Evolutionary conservation across 2,888 invertebrate species (phyloP).

Genomic region (Protophormia terraenovae): DNA sequence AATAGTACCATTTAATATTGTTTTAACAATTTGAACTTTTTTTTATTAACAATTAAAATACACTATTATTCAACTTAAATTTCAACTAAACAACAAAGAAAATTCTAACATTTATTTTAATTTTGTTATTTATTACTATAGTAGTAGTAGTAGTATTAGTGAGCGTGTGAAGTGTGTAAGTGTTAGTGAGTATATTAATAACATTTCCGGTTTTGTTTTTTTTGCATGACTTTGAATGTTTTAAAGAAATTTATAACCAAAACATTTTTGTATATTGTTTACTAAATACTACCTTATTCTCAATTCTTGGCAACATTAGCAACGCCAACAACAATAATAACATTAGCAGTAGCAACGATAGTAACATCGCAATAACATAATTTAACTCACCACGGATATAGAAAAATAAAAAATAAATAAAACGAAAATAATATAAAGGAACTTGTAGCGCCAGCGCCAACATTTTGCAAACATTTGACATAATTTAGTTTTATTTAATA

Average conservation of each 20-base stretch:
- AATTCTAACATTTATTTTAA: too few relatives aligned
- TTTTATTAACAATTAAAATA: not conserved
- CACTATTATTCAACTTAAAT: not conserved
- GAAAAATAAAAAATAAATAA: constrained; percentile 1
- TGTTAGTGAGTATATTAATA: not conserved
- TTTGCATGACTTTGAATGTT: not conserved
- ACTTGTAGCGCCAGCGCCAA: constrained; percentile 61
- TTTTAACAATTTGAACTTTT: not conserved
- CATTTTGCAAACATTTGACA: constrained; percentile 63
- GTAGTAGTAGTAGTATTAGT: not conserved
- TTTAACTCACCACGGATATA: constrained; percentile 55
- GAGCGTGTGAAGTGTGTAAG: not conserved
- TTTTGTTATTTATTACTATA: too few relatives aligned
- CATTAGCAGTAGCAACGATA: not conserved
- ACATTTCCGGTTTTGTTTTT: constrained; percentile 16
- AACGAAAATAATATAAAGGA: too few relatives aligned
- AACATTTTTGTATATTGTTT: not conserved
- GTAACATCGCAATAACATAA: constrained; percentile 22
- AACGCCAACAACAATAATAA: constrained; percentile 4
- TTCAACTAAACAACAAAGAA: too few relatives aligned
- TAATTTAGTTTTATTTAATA: constrained; percentile 60
- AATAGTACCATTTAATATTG: too few relatives aligned
- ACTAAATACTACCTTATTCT: not conserved
- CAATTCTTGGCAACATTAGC: not conserved
- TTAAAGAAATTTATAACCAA: not conserved